Conservation (phyloP, 30 jellyfish, hydroid and myxozoan genomes). For the Chrysaora quinquecirrha region DNA sequence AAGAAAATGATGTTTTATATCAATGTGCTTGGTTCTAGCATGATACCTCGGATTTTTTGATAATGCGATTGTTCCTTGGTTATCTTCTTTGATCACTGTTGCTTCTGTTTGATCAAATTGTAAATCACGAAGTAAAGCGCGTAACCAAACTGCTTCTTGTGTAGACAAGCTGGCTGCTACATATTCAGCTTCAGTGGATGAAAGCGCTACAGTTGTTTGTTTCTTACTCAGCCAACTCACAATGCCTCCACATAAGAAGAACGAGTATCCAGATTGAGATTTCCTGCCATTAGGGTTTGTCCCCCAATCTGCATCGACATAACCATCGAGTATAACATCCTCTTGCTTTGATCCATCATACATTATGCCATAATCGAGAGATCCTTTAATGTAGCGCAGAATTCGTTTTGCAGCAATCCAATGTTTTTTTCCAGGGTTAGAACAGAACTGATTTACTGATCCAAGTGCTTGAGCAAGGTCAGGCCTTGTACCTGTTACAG, state of each 20-base stretch:
- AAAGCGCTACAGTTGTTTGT: conserved; percentile 7
- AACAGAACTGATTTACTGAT: conserved; percentile 7
- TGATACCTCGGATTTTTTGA: no score
- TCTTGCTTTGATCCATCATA: neutral
- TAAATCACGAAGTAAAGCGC: no score
- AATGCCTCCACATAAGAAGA: neutral
- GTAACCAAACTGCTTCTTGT: conserved; percentile 34
- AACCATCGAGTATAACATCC: neutral
- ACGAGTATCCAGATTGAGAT: no score
- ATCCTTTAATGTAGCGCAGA: conserved; percentile 50
- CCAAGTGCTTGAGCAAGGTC: conserved; percentile 32
- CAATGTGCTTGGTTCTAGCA: no score
- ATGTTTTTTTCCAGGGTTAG: conserved; percentile 53
- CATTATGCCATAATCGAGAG: conserved; percentile 12
- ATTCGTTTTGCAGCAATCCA: conserved; percentile 60
- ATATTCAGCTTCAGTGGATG: conserved; percentile 17
- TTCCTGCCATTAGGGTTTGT: conserved; percentile 3
- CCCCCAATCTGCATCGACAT: conserved; percentile 49
- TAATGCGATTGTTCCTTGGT: no score
- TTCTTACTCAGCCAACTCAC: conserved; percentile 12
- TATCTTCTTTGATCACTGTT: no score
- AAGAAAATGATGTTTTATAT: no score
- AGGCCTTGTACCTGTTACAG: conserved; percentile 27
- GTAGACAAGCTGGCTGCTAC: conserved; percentile 24
- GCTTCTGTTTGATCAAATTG: no score